Evolutionary conservation across 2,888 invertebrate species (phyloP).

Genomic region (Spialia ferax): DNA sequence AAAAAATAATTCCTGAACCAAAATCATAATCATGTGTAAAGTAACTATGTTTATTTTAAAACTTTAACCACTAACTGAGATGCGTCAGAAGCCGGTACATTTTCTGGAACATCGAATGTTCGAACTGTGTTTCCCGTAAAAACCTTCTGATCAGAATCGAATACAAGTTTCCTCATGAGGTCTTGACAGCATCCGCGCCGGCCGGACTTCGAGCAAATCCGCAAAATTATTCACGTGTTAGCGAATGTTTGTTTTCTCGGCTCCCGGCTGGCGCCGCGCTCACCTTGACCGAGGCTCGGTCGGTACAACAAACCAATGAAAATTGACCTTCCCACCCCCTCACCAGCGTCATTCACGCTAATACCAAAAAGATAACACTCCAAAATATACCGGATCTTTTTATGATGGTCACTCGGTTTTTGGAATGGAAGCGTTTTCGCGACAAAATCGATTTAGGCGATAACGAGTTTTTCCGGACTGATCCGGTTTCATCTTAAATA

Average conservation of each 20-base stretch:
- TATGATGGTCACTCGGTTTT: slow-evolving; percentile 27
- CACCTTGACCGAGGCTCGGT: slow-evolving; percentile 74
- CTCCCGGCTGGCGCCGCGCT: slow-evolving; percentile 64
- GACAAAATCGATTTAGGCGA: neutral
- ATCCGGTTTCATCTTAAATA: neutral
- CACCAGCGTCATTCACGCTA: slow-evolving; percentile 36
- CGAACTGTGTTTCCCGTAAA: neutral
- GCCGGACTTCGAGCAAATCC: slow-evolving; percentile 59
- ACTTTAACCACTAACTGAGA: neutral
- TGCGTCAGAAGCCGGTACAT: neutral
- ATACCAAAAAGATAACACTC: slow-evolving; percentile 25
- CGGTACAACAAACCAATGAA: slow-evolving; percentile 65
- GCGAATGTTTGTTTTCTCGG: slow-evolving; percentile 67
- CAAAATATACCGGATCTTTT: slow-evolving; percentile 35
- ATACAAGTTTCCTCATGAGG: slow-evolving; percentile 41
- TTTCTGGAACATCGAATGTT: neutral
- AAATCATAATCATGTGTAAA: neutral
- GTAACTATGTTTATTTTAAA: neutral
- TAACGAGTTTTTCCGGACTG: slow-evolving; percentile 2
- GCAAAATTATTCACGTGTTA: slow-evolving; percentile 59
- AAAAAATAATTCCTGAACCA: neutral
- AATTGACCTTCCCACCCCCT: slow-evolving; percentile 61
- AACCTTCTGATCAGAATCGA: slow-evolving; percentile 5
- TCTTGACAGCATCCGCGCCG: slow-evolving; percentile 52
- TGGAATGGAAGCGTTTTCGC: neutral